Evolutionary conservation across 2,113 vertebrate species (phyloP).

Genomic region (Calyptommatus sinebrachiatus): DNA sequence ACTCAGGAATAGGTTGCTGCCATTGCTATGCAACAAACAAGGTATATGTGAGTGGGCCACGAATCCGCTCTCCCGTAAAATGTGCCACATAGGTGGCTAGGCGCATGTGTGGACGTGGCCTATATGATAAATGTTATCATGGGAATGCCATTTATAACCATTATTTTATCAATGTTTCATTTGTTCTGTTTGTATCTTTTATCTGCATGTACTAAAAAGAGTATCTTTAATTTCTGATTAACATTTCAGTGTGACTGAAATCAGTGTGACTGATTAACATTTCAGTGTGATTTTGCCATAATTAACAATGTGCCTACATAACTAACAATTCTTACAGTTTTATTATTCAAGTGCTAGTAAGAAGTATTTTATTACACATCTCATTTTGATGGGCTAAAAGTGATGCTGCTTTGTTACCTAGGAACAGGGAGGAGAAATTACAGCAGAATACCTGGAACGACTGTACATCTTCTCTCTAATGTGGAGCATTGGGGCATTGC

Average conservation of each 20-base stretch:
- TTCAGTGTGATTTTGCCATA: too few species aligned
- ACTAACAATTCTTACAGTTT: not conserved
- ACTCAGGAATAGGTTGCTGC: too few species aligned
- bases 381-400: slow-evolving; percentile 22
- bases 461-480: slow-evolving; percentile 91
- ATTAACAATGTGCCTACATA: too few species aligned
- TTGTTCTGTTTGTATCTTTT: not conserved
- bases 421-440: slow-evolving; percentile 84
- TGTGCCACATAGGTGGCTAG: too few species aligned
- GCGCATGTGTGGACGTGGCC: too few species aligned
- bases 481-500: slow-evolving; percentile 90
- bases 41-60: too few species aligned
- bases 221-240: not conserved
- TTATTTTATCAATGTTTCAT: not conserved
- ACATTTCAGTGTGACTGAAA: not conserved
- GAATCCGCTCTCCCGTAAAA: too few species aligned
- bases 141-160: not conserved
- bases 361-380: not conserved
- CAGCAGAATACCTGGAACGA: slow-evolving; percentile 78
- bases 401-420: slow-evolving; percentile 44
- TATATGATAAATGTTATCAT: not conserved
- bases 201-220: not conserved
- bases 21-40: too few species aligned
- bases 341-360: not conserved
- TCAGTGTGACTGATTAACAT: too few species aligned